Conservation (phyloP, 2,888 invertebrate species). For the Thecophora atra region DNA sequence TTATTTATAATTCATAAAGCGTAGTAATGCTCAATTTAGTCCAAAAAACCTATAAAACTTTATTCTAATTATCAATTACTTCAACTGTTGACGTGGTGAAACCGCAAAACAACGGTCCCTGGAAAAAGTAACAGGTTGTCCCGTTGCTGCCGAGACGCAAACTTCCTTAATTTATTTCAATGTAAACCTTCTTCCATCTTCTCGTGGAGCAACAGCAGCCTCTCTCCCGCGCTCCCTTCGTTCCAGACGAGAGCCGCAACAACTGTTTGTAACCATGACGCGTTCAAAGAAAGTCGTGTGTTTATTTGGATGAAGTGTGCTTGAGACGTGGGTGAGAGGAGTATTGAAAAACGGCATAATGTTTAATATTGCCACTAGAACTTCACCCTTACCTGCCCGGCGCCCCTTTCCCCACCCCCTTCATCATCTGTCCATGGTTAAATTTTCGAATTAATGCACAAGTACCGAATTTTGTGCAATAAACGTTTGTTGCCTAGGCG, state of each 20-base stretch:
- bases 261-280: constrained; percentile 29
- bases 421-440: neutral
- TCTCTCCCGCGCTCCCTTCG: neutral
- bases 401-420: neutral
- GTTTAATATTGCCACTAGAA: constrained; percentile 52
- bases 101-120: too few relatives aligned
- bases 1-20: too few relatives aligned
- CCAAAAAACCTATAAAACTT: too few relatives aligned
- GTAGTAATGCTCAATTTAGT: too few relatives aligned
- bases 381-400: constrained; percentile 18
- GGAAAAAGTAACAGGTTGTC: neutral
- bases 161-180: neutral
- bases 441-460: constrained; percentile 28
- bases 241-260: neutral
- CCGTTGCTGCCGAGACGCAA: neutral
- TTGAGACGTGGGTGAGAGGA: constrained; percentile 25
- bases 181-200: neutral
- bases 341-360: constrained; percentile 44
- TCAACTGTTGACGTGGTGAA: too few relatives aligned
- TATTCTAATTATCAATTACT: too few relatives aligned
- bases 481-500: constrained; percentile 33
- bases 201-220: neutral
- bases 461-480: constrained; percentile 34
- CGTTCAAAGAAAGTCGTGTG: constrained; percentile 29
- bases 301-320: constrained; percentile 27